phyloP scores from a whole-genome alignment of 2,888 invertebrate genomes.

The Papilio elwesi region DNA sequence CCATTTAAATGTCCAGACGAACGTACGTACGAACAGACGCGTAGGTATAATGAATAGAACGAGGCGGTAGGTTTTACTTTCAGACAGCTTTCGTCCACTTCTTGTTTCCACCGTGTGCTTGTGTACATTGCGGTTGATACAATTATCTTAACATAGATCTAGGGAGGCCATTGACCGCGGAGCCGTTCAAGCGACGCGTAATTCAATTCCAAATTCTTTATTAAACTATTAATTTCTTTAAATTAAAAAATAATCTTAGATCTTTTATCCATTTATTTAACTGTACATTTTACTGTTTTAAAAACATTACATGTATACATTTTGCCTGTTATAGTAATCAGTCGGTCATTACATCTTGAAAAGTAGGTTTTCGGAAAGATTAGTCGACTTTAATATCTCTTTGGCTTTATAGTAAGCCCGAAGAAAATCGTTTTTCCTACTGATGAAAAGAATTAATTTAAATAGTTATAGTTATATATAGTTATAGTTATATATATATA shows the following conservation, averaged over 20 bases:
- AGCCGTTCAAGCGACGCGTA: constrained; percentile 57
- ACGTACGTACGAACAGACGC: constrained; percentile 3
- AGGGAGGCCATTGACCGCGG: constrained; percentile 68
- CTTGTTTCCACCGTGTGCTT: constrained; percentile 62
- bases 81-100: constrained; percentile 51
- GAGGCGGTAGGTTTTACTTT: constrained; percentile 39
- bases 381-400: too few relatives aligned
- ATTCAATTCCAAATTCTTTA: constrained; percentile 53
- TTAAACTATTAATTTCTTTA: constrained; percentile 27
- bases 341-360: neutral
- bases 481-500: too few relatives aligned
- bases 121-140: constrained; percentile 75
- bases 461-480: too few relatives aligned
- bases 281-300: neutral
- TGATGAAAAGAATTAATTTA: too few relatives aligned
- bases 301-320: too few relatives aligned
- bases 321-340: neutral
- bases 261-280: constrained; percentile 1
- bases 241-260: constrained; percentile 10
- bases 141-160: constrained; percentile 81
- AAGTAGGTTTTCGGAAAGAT: neutral
- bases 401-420: too few relatives aligned
- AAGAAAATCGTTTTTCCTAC: too few relatives aligned
- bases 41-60: constrained; percentile 34
- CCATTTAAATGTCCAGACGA: constrained; percentile 40